phyloP scores from a whole-genome alignment of 2,113 vertebrate genomes.

The Trinectes maculatus region DNA sequence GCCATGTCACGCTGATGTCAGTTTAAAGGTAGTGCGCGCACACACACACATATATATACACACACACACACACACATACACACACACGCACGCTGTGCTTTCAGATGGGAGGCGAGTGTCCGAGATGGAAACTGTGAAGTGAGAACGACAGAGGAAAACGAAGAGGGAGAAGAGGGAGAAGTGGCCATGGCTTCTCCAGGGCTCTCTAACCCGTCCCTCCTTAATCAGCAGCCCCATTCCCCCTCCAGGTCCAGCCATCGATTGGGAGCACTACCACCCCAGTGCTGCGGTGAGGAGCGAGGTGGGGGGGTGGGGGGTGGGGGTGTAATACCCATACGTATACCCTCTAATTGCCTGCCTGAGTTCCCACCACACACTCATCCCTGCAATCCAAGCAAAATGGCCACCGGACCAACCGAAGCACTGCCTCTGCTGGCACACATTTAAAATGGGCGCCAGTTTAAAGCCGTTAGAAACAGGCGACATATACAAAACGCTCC shows the following conservation, averaged over 20 bases:
- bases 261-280: constrained; percentile 58
- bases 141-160: constrained; percentile 57
- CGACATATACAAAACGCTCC: constrained; percentile 51
- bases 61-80: constrained; percentile 11
- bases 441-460: constrained; percentile 39
- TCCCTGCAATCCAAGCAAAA: constrained; percentile 33
- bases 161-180: constrained; percentile 53
- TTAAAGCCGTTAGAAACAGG: constrained; percentile 60
- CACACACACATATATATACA: constrained; percentile 24
- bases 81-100: constrained; percentile 22
- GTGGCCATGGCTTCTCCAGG: constrained; percentile 52
- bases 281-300: constrained; percentile 52
- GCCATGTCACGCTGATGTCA: constrained; percentile 78
- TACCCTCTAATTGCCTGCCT: constrained; percentile 73
- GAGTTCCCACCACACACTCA: constrained; percentile 47
- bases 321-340: constrained; percentile 60
- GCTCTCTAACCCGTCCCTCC: constrained; percentile 52
- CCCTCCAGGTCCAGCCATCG: constrained; percentile 61
- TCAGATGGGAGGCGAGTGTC: constrained; percentile 43
- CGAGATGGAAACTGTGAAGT: constrained; percentile 56
- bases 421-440: constrained; percentile 59
- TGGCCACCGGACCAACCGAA: constrained; percentile 40
- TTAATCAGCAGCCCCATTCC: constrained; percentile 70
- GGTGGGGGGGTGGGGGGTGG: constrained; percentile 32
- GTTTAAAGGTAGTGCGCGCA: constrained; percentile 63